Base-by-base conservation (phyloP, 2,888 invertebrate genomes). In the Malthinus seriepunctatus region DNA sequence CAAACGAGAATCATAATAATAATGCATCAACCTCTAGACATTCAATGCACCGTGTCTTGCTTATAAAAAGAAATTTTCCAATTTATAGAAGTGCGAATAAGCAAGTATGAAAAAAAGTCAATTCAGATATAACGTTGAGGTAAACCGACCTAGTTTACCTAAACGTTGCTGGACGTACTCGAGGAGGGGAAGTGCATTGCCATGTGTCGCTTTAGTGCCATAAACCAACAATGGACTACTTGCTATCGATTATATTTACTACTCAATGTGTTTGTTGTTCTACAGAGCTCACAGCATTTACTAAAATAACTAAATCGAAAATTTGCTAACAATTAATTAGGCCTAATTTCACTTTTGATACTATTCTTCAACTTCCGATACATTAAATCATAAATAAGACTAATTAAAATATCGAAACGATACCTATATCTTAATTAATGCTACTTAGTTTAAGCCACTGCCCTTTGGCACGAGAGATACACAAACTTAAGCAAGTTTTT, bases 151-250 rank as follows among this genome's bases (percentile, higher is more conserved):
- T 12, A 37, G 38, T 32, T 60, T 60, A 46, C 61, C 32, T 49
- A 46, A 59, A 56, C 54, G 58, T 62, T 65, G 65, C 68, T 78
- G 78, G 78, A 78, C 78, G 78, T 77, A 75, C 76, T 73, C 69
- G 71, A 73, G 77, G 76, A 77, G 78, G 39, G 39, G 39, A 23
- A 15, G 79, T 78, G 78, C 78, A 76, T 76, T 77, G 77, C 77
- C 72, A 75, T 76, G 23, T 23, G 65, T 69, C 39, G 73, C 73
- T 68, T 76, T 76, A 77, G 78, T 78, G 78, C 78, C 76, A 69
- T 72, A 66, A 67, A 69, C 69, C 70, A 69, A 66, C 61, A 63
- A 65, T 66, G 70, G 70, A 71, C 72, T 74, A 73, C 62, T 67
- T 65, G 61, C 70, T 73, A 74, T 67, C 63, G 66, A 66, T 65